phyloP scores from a whole-genome alignment of 2,888 invertebrate species.

The Agonopterix subpropinquella region DNA sequence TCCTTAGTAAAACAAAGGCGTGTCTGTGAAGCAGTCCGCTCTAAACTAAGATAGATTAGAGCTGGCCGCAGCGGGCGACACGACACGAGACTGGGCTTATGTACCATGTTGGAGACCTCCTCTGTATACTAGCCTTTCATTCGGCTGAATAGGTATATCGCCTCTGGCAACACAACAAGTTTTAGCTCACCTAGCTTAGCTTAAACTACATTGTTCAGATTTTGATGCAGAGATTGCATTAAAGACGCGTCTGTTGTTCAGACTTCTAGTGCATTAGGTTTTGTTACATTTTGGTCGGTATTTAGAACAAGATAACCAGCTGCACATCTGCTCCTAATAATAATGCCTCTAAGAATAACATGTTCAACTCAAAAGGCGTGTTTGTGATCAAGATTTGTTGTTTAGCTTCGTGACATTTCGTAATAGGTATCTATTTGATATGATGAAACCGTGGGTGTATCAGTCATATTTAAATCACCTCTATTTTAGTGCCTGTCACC shows the following conservation, averaged over 20 bases:
- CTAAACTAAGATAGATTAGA: slow-evolving; percentile 65
- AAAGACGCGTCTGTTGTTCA: too few relatives aligned
- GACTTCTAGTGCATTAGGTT: too few relatives aligned
- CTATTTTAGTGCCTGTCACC: slow-evolving; percentile 56
- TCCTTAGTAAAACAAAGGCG: slow-evolving; percentile 56
- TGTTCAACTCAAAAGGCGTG: too few relatives aligned
- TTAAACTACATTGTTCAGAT: background rate
- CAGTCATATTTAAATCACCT: slow-evolving; percentile 21
- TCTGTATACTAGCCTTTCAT: slow-evolving; percentile 25
- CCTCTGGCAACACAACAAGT: background rate
- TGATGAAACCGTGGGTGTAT: slow-evolving; percentile 13
- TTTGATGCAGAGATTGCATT: background rate
- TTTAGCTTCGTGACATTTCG: too few relatives aligned
- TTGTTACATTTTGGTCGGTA: too few relatives aligned
- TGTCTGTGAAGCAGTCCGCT: slow-evolving; percentile 45
- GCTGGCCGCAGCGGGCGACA: slow-evolving; percentile 36
- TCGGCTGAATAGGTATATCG: slow-evolving; percentile 2
- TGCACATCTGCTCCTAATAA: too few relatives aligned
- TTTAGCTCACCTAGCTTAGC: background rate
- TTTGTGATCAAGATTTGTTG: too few relatives aligned
- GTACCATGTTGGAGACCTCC: slow-evolving; percentile 29
- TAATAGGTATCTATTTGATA: too few relatives aligned
- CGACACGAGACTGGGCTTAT: slow-evolving; percentile 33
- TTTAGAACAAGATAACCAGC: too few relatives aligned
- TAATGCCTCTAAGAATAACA: too few relatives aligned